These are phyloP conservation scores for Leuctra nigra DNA, from an alignment of 2,888 invertebrate genomes.

Conservation along the genomic window DNA sequence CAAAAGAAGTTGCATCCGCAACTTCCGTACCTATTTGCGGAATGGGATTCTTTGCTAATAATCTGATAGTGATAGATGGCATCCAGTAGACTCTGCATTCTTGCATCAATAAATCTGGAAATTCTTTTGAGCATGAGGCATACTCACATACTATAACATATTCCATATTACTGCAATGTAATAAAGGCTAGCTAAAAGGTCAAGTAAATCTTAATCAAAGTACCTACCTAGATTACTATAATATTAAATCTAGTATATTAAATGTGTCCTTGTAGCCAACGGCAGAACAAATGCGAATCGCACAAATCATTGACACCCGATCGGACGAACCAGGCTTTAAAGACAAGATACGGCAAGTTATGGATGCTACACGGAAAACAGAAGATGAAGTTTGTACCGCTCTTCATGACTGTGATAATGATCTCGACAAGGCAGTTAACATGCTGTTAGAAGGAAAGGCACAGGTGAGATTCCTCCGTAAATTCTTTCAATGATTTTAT, in stretches of 20 bases:
- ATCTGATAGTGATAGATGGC: no score
- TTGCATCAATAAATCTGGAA: no score
- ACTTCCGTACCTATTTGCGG: no score
- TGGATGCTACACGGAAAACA: constrained; percentile 84
- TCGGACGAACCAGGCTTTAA: constrained; percentile 54
- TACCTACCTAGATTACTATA: no score
- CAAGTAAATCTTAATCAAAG: neutral
- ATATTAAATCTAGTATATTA: neutral
- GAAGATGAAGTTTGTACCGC: constrained; percentile 90
- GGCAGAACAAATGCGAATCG: constrained; percentile 78
- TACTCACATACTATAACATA: no score
- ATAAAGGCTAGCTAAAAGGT: neutral
- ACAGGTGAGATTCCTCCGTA: no score
- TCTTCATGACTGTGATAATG: constrained; percentile 87
- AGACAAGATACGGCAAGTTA: constrained; percentile 68
- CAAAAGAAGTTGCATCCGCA: no score
- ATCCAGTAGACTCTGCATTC: no score
- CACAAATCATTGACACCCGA: constrained; percentile 70
- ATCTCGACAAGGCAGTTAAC: constrained; percentile 75
- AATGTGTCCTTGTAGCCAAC: constrained; percentile 54
- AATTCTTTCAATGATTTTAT: no score
- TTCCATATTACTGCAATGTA: no score
- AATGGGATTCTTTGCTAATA: no score
- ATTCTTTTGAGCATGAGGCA: no score
- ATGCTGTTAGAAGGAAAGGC: constrained; percentile 68